Evolutionary conservation across 2,113 vertebrate genomes (phyloP).

Genomic region (Spilogale gracilis): DNA sequence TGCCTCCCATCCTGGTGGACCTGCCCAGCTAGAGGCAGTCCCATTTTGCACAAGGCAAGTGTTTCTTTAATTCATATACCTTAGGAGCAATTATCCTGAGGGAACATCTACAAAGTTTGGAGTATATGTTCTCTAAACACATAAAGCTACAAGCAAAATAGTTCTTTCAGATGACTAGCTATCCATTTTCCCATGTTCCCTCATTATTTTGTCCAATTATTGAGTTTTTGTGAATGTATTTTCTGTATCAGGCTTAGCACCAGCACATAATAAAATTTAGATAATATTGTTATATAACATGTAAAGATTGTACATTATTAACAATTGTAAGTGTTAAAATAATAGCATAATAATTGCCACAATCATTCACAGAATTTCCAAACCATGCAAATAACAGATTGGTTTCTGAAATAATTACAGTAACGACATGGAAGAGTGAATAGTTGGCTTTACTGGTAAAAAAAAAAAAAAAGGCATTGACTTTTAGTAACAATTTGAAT

Average conservation of each 20-base stretch:
- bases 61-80: background rate
- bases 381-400: background rate
- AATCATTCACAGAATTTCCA: background rate
- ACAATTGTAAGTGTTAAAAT: background rate
- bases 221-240: background rate
- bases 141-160: background rate
- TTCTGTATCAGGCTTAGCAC: background rate
- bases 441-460: background rate
- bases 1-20: background rate
- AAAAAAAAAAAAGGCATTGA: rapidly evolving
- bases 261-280: background rate
- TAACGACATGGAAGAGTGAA: background rate
- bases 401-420: background rate
- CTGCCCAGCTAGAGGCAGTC: background rate
- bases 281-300: background rate
- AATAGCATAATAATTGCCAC: background rate
- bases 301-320: background rate
- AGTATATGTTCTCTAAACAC: background rate
- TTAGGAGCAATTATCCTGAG: background rate
- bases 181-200: background rate
- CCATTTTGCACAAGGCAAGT: background rate
- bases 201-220: background rate
- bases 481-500: background rate
- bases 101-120: background rate
- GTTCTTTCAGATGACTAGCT: background rate